phyloP scores from a whole-genome alignment of 2,797 vertebrate species.

The Uromys caudimaculatus region DNA sequence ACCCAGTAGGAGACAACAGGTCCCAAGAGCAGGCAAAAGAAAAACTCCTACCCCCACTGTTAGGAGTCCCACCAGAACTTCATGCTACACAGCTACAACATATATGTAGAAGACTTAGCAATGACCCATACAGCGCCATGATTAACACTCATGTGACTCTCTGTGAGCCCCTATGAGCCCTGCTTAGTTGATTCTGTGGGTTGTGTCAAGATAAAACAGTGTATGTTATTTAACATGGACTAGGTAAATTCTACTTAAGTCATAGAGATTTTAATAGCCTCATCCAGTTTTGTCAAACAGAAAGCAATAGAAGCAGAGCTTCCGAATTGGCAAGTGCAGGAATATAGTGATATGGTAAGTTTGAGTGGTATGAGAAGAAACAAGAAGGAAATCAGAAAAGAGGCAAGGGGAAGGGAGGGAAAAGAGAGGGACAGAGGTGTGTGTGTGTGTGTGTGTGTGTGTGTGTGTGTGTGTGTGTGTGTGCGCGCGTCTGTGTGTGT shows the following conservation, averaged over 20 bases:
- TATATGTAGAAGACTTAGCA: not conserved
- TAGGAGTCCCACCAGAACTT: not conserved
- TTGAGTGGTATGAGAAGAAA: not conserved
- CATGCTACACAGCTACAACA: not conserved
- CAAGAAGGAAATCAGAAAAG: not conserved
- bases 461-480: not conserved
- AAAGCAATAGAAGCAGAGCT: not conserved
- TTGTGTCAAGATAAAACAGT: not conserved
- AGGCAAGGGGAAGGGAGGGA: fast-evolving
- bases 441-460: not conserved
- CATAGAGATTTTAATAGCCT: not conserved
- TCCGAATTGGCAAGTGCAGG: not conserved
- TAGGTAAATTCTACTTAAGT: not conserved
- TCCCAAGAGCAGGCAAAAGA: not conserved
- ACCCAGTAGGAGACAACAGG: not conserved
- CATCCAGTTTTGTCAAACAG: not conserved
- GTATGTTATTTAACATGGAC: not conserved
- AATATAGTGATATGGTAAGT: not conserved
- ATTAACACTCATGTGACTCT: not conserved
- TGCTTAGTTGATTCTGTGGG: not conserved
- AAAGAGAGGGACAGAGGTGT: not conserved
- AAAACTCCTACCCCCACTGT: no score
- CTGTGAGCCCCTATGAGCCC: no score
- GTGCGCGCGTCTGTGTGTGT: fast-evolving
- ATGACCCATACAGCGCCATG: not conserved